Evolutionary conservation across 2,113 vertebrate species (phyloP).

Genomic region (Carollia perspicillata): DNA sequence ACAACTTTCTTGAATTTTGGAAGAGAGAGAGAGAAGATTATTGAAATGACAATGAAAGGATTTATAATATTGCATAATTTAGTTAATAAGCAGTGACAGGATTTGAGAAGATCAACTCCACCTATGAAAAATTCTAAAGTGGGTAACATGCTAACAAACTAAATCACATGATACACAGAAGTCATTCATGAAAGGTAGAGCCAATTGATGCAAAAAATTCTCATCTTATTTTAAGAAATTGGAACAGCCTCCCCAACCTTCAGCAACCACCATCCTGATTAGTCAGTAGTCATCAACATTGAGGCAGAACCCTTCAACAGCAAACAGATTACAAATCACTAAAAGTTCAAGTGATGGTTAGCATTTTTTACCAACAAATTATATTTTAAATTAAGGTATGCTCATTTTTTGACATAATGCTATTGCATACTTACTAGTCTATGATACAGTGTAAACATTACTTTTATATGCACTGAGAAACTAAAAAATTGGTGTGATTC

Average conservation of each 20-base stretch:
- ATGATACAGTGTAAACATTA: too few species aligned
- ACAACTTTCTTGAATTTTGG: conserved; percentile 1
- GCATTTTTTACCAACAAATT: too few species aligned
- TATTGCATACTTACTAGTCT: too few species aligned
- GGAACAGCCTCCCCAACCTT: not conserved
- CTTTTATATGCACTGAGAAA: too few species aligned
- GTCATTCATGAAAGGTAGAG: not conserved
- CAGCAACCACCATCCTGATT: not conserved
- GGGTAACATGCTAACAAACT: not conserved
- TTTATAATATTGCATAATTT: not conserved
- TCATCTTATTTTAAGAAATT: not conserved
- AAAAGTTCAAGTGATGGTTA: too few species aligned
- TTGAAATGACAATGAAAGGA: not conserved
- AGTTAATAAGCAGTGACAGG: not conserved
- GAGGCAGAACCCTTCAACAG: too few species aligned
- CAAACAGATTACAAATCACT: too few species aligned
- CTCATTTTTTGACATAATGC: too few species aligned
- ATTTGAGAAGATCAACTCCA: not conserved
- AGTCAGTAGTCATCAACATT: too few species aligned
- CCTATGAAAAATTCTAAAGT: not conserved
- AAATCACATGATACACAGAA: not conserved
- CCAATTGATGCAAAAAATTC: not conserved
- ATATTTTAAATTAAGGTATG: too few species aligned
- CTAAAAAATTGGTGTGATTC: too few species aligned
- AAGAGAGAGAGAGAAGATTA: not conserved